Base-by-base conservation (phyloP, 1,140 invertebrate genomes). In the Hycleus phaleratus region DNA sequence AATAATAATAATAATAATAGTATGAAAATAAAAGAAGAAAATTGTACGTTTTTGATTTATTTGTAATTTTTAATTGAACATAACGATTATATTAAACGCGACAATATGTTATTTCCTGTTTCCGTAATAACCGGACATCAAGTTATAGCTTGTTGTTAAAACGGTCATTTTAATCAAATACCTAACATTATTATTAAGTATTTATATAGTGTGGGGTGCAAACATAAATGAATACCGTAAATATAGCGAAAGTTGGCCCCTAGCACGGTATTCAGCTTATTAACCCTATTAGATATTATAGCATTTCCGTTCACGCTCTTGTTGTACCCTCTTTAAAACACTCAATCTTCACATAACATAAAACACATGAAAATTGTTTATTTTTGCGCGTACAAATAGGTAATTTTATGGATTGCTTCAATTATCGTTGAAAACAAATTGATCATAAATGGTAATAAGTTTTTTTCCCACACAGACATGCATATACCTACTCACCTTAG, bases 241-340 rank as follows among this genome's bases (percentile, higher is more conserved):
- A 58, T 53, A 44, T 32, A 32, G 32, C 32, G 32, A 32, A 32
- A 32, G 32, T 32, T 32, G 47, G 46, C 49, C 48, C 49, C 49
- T 58, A 46, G 56, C 56, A 58, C 56, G 56, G 56, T 50, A 58
- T 58, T 58, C 49, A 58, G 49, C 56, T 51, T 38, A 47, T 53
- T 51, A 58, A 48, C 56, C 48, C 56, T 48, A 58, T 49, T 49
- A 50, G 38, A 49, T 45, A 58, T 51, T 58, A 58, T 58, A 46
- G 46, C 44, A 49, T 49, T 50, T 58, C 46, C 40, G 46, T 57
- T 32, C 54, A 47, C 54, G 45, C 46, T 47, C 54, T 47, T 24
- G 7, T 39, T 32, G 32, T 38, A 56, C 39, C 46, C 45, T 40
- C 11, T 38, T 43, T 11, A 49, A 57, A 57, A 40, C 48, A 18